Evolutionary conservation across 1,140 invertebrate genomes (phyloP), one percentile per base, ranked within the genome.

Genomic region (Drosophila asahinai): DNA sequence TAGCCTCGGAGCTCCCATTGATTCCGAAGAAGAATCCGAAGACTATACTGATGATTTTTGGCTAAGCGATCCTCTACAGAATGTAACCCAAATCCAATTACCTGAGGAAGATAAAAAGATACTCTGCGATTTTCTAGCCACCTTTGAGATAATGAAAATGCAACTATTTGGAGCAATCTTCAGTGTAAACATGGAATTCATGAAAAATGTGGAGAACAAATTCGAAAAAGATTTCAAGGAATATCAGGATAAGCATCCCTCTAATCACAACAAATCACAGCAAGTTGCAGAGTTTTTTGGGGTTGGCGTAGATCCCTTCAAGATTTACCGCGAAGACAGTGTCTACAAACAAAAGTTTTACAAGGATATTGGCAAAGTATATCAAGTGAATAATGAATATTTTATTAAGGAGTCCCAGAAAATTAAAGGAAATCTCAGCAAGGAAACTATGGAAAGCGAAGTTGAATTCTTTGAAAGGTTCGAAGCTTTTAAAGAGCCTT

Each of bases 1-100:
- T 1, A 11, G 1, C 0, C 3, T 19, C 7, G 11, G 27, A 33
- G 51, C 51, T 33, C 51, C 51, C 5, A 6, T n/a, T 11, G 17
- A 30, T 7, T 17, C 49, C 2, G 0, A 3, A 3, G 11, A 52
- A 17, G 48, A 19, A 14, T 2, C n/a, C 3, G 2, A 52, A 17
- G 27, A 17, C 0, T 12, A 30, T 14, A 7, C n/a, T 7, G 0
- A 0, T 14, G 27, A 36, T 3, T 5, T 14, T 36, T 7, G 3
- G 30, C 0, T 8, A 4, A 1, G 0, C 1, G 2, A 33, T 14
- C 0, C n/a, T 11, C n/a, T 14, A 3, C 0, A 19, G 17, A 54
- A 54, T 54, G 17, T 54, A 3, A 36, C 30, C 17, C 1, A 54
- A 36, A 17, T 54, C 27, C 5, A 33, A 14, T 36, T 54, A 6